Conservation (phyloP, 2,797 vertebrate genomes). For the Eulemur mongoz region DNA sequence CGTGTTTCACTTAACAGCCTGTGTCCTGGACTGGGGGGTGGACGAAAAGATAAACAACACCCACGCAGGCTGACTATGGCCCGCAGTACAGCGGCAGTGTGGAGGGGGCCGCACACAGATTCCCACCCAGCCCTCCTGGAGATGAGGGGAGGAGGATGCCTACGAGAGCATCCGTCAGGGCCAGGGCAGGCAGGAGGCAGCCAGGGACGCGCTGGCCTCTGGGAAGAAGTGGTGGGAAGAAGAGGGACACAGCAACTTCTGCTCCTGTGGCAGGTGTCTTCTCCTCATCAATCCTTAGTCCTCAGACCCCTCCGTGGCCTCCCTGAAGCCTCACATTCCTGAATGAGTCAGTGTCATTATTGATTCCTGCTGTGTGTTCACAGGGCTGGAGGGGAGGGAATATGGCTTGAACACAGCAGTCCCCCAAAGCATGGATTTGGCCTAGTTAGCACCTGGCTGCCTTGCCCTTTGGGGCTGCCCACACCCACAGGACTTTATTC, state of each 20-base stretch:
- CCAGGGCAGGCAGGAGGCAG: not conserved
- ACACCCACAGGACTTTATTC: not conserved
- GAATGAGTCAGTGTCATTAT: constrained; percentile 17
- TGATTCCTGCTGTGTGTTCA: not conserved
- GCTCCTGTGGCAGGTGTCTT: not conserved
- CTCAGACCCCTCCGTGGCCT: not conserved
- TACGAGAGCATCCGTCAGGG: not conserved
- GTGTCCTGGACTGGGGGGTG: not conserved
- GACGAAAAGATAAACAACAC: constrained; percentile 56
- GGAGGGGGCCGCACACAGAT: not conserved
- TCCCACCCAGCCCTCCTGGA: not conserved
- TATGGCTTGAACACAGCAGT: not conserved
- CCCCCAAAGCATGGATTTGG: not conserved
- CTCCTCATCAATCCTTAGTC: not conserved
- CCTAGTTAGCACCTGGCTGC: not conserved
- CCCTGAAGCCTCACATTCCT: not conserved
- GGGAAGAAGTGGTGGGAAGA: not conserved
- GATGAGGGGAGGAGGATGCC: not conserved
- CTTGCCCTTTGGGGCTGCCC: not conserved
- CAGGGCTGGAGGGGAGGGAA: not conserved
- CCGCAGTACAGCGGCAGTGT: fast-evolving
- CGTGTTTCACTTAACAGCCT: constrained; percentile 19
- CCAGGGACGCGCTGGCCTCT: not conserved
- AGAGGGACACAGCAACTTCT: not conserved
- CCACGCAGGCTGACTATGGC: constrained; percentile 58